Base-by-base conservation (phyloP, 2,888 invertebrate species). In the Metallyticus violacea region DNA sequence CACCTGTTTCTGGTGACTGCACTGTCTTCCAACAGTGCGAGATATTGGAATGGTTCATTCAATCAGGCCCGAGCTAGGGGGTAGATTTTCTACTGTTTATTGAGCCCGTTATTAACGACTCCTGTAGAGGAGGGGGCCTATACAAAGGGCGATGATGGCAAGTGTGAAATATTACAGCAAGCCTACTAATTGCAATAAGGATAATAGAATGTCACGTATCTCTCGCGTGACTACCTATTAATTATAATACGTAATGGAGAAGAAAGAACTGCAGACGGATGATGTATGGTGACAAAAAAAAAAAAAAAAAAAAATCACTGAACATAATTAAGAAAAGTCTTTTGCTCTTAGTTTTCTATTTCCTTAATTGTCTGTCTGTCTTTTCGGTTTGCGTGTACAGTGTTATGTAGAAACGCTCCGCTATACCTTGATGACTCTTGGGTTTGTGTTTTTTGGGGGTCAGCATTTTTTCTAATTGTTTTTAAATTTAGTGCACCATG, bases 181-280 rank as follows among this genome's bases (percentile, higher is more conserved):
- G 25, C 27, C 40, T 77, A 25, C 83, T 83, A 83, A 83, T 83
- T 83, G 83, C 83, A 77, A 28, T 22, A 25, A 77, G 28, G 40
- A 77, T 83, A 83, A 83, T 83, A 77, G 77, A 83, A 77, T 83
- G 77, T 83, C 77, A 77, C 62, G 62, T 81, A 62, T 81, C 83
- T 77, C 77, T 83, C 77, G 83, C 83, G 77, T 77, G 83, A 83
- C 83, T 83, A 28, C 28, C 15, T 77, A 83, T 83, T 83, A 83
- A 83, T 83, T 83, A 83, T 15, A 62, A 62, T 62, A 9, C 40
- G 40, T 62, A 62, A 62, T 62, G 40, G 15, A 62, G 2, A 62
- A 62, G 15, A 62, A 62, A 62, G 40, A 62, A 62, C 22, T 62
- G 40, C 3, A 62, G 40, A 62, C 40, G 40, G 40, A 62, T 62